These are phyloP conservation scores for Laticauda laticaudata DNA, from an alignment of 2,113 vertebrate species.

Conservation along the genomic window DNA sequence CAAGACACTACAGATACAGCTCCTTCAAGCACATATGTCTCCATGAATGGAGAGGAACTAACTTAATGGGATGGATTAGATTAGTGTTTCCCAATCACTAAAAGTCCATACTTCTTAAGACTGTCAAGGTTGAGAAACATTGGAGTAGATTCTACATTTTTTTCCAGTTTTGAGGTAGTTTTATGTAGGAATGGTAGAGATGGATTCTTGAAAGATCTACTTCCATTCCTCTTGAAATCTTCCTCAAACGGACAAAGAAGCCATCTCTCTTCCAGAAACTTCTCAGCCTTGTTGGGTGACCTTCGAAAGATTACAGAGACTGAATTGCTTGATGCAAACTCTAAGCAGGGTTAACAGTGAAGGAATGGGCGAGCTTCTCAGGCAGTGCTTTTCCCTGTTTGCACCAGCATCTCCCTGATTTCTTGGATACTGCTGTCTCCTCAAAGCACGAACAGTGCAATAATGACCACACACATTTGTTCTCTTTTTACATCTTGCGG, in stretches of 20 bases:
- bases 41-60: background rate
- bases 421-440: background rate
- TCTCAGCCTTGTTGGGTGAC: background rate
- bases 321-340: background rate
- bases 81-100: too few relatives aligned
- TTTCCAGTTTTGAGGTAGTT: background rate
- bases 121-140: too few relatives aligned
- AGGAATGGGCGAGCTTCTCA: background rate
- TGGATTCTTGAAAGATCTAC: background rate
- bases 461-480: background rate
- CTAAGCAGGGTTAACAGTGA: background rate
- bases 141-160: background rate
- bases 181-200: background rate
- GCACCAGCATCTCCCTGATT: background rate
- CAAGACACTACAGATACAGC: background rate
- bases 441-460: background rate
- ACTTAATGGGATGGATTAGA: background rate
- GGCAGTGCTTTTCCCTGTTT: background rate
- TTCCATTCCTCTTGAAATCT: background rate
- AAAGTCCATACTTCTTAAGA: too few relatives aligned
- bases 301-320: background rate
- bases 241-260: background rate
- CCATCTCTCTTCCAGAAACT: background rate
- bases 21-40: background rate
- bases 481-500: background rate